Evolutionary conservation across 2,113 vertebrate genomes (phyloP), one percentile per base, ranked within the genome.

Genomic region (Thunnus thynnus): DNA sequence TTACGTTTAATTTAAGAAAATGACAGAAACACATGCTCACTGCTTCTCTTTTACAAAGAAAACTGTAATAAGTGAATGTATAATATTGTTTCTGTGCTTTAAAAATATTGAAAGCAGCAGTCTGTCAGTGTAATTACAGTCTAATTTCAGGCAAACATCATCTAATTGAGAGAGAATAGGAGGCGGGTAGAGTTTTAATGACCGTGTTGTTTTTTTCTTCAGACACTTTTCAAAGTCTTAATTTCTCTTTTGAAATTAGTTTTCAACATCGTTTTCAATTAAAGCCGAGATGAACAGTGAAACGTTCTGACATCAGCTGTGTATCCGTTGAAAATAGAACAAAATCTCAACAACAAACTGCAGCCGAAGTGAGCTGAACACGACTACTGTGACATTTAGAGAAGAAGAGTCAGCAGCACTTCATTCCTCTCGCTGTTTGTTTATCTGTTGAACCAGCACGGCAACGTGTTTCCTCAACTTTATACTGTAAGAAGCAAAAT

Each of bases 231-330:
- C 54, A 78, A 63, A 36, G 63, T 74, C 52, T 86, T 62, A 69
- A 70, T 78, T 67, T 52, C 41, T 32, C 20, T 46, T 58, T 47
- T 54, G 36, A 83, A 77, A 83, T 77, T 51, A 62, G 74, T 77
- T 83, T 73, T 60, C n/a, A 48, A 62, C 13, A 27, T 60, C 0
- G 68, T 57, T 86, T 84, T 84, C 64, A 75, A 56, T 84, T 78
- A 84, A 44, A 75, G 66, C 20, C 0, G 25, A 69, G 56, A 80
- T 4, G 5, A 72, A 60, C 52, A 17, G 32, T 30, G 41, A 70
- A 50, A 56, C 32, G 48, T 20, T 62, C 54, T 84, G 78, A 74
- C 82, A 60, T 54, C n/a, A 44, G 63, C 66, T 57, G 36, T 66
- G 20, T 2, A 47, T 52, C 12, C 36, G 56, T 52, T 62, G 32